Conservation (phyloP, 2,888 invertebrate species). For the Poecilobothrus nobilitatus region DNA sequence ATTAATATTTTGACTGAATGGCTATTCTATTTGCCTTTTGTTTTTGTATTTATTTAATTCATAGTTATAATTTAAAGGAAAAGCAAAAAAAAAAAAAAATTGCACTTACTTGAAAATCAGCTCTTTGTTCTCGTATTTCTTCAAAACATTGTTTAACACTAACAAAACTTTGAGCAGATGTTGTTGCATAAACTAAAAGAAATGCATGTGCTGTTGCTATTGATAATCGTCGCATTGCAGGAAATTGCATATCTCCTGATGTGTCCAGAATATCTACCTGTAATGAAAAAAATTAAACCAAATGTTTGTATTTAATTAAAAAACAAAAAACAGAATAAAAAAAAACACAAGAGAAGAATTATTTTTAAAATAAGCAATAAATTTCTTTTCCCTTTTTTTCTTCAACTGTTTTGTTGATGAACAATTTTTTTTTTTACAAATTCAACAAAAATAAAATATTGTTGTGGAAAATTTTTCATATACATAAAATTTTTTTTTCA, state of each 20-base stretch:
- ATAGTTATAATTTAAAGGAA: too few species aligned
- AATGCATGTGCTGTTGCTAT: conserved; percentile 85
- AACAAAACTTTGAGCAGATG: conserved; percentile 63
- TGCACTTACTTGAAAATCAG: conserved; percentile 54
- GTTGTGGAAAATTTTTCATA: too few species aligned
- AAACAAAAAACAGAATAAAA: too few species aligned
- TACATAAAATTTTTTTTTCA: too few species aligned
- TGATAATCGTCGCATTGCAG: conserved; percentile 79
- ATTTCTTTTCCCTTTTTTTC: neutral
- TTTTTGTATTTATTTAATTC: too few species aligned
- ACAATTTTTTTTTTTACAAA: too few species aligned
- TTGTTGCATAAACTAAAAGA: conserved; percentile 74
- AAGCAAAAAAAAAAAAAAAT: too few species aligned
- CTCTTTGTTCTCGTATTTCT: conserved; percentile 72
- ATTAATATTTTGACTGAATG: too few species aligned
- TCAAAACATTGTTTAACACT: conserved; percentile 67
- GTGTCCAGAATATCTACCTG: conserved; percentile 72
- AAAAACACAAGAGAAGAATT: neutral
- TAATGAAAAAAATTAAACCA: neutral
- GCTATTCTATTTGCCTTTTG: too few species aligned
- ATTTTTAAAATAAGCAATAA: neutral
- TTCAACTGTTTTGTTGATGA: neutral
- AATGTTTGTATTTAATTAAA: too few species aligned
- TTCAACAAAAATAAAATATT: too few species aligned
- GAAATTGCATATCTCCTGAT: conserved; percentile 79